Conservation (phyloP, 2,797 vertebrate species). For the Pseudocheirus occidentalis region DNA sequence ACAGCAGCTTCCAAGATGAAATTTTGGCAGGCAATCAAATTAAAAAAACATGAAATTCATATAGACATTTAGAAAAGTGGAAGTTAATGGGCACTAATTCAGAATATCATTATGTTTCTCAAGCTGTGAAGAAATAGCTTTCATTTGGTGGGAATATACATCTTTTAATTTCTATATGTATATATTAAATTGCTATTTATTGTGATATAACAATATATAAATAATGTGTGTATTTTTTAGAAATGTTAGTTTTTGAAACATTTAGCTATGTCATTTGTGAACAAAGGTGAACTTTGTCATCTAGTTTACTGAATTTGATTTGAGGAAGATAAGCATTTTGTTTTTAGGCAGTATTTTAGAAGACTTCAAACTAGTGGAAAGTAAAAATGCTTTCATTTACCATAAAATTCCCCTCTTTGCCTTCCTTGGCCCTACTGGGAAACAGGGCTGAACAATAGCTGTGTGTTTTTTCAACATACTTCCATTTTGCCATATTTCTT, state of each 20-base stretch:
- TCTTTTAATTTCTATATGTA: constrained; percentile 24
- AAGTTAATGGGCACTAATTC: background rate
- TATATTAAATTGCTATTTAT: constrained; percentile 51
- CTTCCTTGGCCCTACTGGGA: background rate
- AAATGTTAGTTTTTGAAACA: constrained; percentile 47
- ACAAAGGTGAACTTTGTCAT: constrained; percentile 70
- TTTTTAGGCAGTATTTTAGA: constrained; percentile 58
- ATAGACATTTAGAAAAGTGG: constrained; percentile 67
- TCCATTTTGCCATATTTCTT: constrained; percentile 33
- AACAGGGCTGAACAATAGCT: constrained; percentile 61
- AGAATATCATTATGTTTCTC: constrained; percentile 67
- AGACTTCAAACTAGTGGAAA: constrained; percentile 54
- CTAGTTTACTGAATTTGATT: constrained; percentile 35
- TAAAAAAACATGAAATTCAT: constrained; percentile 79
- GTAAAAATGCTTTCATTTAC: constrained; percentile 29
- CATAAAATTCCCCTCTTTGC: background rate
- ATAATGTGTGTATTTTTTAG: constrained; percentile 25
- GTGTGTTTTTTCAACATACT: constrained; percentile 57
- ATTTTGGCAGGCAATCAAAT: constrained; percentile 48
- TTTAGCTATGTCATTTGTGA: constrained; percentile 50
- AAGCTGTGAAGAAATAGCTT: constrained; percentile 67
- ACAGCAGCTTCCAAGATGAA: constrained; percentile 70
- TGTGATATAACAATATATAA: background rate
- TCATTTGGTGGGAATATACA: background rate
- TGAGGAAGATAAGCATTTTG: constrained; percentile 36